phyloP scores from a whole-genome alignment of 2,888 invertebrate genomes.

The Agriopis marginaria region DNA sequence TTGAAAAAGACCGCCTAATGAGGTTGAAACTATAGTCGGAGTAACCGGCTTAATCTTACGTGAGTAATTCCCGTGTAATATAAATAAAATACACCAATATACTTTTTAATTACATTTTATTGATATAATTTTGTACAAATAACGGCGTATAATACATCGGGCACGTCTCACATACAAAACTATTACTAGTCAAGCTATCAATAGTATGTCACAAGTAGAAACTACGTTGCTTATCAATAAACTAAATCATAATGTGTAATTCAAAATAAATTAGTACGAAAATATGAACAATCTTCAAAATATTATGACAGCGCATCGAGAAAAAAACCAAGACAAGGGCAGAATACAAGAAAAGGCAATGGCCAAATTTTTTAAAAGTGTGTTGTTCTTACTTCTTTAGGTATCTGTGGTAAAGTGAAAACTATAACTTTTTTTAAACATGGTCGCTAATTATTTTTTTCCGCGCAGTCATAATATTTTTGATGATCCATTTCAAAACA shows the following conservation, averaged over 20 bases:
- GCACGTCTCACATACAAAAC: slow-evolving; percentile 87
- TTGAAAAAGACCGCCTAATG: no score
- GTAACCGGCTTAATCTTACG: no score
- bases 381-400: not conserved
- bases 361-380: not conserved
- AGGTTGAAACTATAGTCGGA: no score
- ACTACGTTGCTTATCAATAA: slow-evolving; percentile 58
- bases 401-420: not conserved
- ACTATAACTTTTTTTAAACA: not conserved
- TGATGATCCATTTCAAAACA: slow-evolving; percentile 12
- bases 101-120: slow-evolving; percentile 75
- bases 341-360: not conserved
- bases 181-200: slow-evolving; percentile 83
- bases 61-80: no score
- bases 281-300: slow-evolving; percentile 20
- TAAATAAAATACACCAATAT: no score
- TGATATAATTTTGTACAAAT: slow-evolving; percentile 87
- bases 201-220: slow-evolving; percentile 72
- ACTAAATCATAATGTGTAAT: slow-evolving; percentile 3
- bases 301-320: slow-evolving; percentile 18
- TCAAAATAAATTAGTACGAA: not conserved
- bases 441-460: slow-evolving; percentile 7
- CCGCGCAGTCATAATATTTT: slow-evolving; percentile 19
- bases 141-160: slow-evolving; percentile 87
- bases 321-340: not conserved